These are phyloP conservation scores for Platysteira castanea DNA, from an alignment of 2,113 vertebrate genomes.

Conservation along the genomic window DNA sequence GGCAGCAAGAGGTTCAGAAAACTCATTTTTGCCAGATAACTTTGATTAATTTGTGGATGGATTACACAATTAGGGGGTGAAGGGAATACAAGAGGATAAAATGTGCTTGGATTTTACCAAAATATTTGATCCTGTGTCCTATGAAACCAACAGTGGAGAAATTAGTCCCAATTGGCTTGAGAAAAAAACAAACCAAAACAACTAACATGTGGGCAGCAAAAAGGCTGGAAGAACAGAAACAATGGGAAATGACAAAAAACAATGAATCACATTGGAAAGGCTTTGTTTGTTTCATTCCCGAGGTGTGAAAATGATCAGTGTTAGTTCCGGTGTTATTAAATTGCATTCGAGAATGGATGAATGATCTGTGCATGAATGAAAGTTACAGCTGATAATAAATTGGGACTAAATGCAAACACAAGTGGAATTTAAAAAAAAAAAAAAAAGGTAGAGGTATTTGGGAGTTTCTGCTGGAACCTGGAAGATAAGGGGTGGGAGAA, in stretches of 20 bases:
- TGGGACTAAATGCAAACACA: not conserved
- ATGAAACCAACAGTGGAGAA: not conserved
- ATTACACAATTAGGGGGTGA: not conserved
- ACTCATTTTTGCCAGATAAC: not conserved
- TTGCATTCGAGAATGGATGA: not conserved
- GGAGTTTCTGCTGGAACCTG: not conserved
- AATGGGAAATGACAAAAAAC: not conserved
- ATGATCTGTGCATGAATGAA: not conserved
- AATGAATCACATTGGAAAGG: not conserved
- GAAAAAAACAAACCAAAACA: not conserved
- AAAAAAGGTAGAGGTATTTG: not conserved
- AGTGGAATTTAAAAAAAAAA: not conserved
- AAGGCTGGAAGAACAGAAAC: not conserved
- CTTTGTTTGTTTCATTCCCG: not conserved
- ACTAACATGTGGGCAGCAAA: not conserved
- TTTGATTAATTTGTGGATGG: not conserved
- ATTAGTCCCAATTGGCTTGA: slow-evolving; percentile 6
- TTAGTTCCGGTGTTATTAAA: not conserved
- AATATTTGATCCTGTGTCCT: not conserved
- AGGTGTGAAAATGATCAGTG: not conserved
- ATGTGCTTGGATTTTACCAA: not conserved
- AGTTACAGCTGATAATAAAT: not conserved
- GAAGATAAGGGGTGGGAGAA: not conserved
- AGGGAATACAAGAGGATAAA: not conserved
- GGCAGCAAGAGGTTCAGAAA: not conserved